These are phyloP conservation scores for Heliconius cydno DNA, from an alignment of 2,888 invertebrate genomes.

Conservation along the genomic window DNA sequence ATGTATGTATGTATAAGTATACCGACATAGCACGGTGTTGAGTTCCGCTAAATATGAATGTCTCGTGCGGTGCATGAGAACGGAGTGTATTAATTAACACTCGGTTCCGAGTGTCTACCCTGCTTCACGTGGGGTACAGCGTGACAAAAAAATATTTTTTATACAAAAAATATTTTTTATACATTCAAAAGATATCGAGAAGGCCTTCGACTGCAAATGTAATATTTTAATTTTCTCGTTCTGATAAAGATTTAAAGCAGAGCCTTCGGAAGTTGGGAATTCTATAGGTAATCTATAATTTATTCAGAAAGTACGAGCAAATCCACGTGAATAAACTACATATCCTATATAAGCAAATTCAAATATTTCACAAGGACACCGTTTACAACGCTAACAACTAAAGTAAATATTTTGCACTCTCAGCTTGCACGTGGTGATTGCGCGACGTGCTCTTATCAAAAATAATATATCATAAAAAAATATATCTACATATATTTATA, in stretches of 20 bases:
- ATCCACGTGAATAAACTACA: background rate
- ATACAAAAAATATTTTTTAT: no score
- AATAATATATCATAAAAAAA: background rate
- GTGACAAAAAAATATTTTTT: no score
- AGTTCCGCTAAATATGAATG: background rate
- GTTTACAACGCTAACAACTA: slow-evolving; percentile 39
- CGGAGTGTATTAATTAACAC: no score
- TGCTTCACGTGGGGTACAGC: no score
- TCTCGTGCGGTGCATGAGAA: background rate
- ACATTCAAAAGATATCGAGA: no score
- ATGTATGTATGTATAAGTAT: background rate
- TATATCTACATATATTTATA: background rate
- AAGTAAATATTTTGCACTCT: slow-evolving; percentile 48
- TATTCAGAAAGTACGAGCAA: background rate
- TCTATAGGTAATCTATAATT: no score
- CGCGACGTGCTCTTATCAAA: background rate
- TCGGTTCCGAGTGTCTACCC: background rate
- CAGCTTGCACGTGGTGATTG: background rate
- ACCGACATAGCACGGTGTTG: background rate
- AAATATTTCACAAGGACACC: slow-evolving; percentile 35
- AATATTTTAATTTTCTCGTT: no score
- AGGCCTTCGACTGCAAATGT: no score
- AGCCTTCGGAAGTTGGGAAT: no score
- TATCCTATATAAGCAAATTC: background rate
- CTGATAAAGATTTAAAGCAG: no score